phyloP scores from a whole-genome alignment of 2,797 vertebrate species.

The Thripadectes ignobilis region DNA sequence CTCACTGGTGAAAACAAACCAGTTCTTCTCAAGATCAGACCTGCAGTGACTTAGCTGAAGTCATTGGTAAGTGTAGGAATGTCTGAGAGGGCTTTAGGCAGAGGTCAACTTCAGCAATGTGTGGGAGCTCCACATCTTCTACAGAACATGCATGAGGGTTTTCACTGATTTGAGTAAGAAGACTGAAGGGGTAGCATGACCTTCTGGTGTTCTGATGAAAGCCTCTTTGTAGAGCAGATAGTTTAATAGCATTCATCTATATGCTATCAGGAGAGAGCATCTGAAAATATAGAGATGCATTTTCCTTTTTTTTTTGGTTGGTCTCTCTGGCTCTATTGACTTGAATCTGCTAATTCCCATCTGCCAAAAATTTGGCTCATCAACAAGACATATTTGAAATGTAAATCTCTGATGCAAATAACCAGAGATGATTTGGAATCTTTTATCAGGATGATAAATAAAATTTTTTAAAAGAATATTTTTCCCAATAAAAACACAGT shows the following conservation, averaged over 20 bases:
- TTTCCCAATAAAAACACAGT: neutral
- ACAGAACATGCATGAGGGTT: neutral
- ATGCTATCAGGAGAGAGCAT: neutral
- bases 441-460: slow-evolving; percentile 46
- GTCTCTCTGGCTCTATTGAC: slow-evolving; percentile 21
- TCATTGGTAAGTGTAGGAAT: fast-evolving
- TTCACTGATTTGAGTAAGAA: neutral
- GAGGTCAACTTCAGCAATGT: neutral
- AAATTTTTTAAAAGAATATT: neutral
- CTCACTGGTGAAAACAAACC: neutral
- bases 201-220: neutral
- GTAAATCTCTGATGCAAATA: slow-evolving; percentile 61
- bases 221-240: neutral
- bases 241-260: neutral
- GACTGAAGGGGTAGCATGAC: neutral
- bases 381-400: slow-evolving; percentile 12
- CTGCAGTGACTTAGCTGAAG: neutral
- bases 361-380: slow-evolving; percentile 36
- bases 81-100: neutral
- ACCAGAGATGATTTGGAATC: neutral
- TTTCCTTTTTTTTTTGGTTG: neutral
- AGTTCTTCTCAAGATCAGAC: neutral
- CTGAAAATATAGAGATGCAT: neutral
- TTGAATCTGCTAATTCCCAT: slow-evolving; percentile 12
- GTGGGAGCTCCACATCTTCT: neutral